Base-by-base conservation (phyloP, 2,113 vertebrate species). In the Tetrao urogallus region DNA sequence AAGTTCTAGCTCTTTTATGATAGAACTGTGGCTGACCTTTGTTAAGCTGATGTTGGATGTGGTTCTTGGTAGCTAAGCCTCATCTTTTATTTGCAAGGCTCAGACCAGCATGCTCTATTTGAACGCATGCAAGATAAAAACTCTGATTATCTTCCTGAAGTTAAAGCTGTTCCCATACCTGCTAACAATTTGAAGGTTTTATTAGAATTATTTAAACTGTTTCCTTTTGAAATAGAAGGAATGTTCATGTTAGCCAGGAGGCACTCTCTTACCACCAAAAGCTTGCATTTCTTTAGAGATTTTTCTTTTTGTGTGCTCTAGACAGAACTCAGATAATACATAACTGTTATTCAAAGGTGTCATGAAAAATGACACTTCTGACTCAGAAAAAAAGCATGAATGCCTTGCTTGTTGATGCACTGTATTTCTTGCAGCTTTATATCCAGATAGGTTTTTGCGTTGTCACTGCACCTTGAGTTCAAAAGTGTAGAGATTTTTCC, bases 261-360 rank as follows among this genome's bases (percentile, higher is more conserved):
- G 58, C 65, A 45, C 34, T 25, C 50, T 79, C 57, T 90, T 89
- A 40, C 13, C 58, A 84, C 57, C 48, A 63, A 77, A 80, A 89
- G 45, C 38, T 19, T 70, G 27, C 52, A n/a, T 66, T 93, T 82
- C 32, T 57, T 89, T 64, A 85, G 90, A 79, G 57, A 30, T 0
- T 6, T 61, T 89, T 89, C 77, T 61, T 93, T 90, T 82, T 78
- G 54, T 3, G 0, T 77, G 43, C 58, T 88, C 42, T 69, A 0
- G 69, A 88, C 86, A 92, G 65, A 94, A 61, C 74, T 92, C 70
- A 36, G 75, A 95, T 92, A 82, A 86, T 72, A 88, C 88, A 91
- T 93, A 77, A 30, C 13, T 57, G 75, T 91, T 95, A 73, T 92
- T 92, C 88, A 83, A 88, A 95, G 72, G 63, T 93, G 91, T 89